Conservation (phyloP, 1,140 invertebrate species). For the Hirudo medicinalis region DNA sequence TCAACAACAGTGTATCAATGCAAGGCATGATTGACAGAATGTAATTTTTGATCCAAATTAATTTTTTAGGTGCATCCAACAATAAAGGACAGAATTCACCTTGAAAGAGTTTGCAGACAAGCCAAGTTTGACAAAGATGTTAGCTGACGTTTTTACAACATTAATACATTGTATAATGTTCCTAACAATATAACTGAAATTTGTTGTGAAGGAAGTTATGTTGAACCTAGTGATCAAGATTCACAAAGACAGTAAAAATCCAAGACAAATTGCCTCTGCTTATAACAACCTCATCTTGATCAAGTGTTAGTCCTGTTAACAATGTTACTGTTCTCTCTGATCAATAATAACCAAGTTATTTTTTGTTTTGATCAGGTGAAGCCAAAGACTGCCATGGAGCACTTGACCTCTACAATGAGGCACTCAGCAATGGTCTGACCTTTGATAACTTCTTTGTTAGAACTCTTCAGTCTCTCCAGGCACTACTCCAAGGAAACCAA, state of each 20-base stretch:
- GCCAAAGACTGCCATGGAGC: not conserved
- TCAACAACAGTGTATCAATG: no score
- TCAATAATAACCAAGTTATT: not conserved
- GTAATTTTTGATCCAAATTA: no score
- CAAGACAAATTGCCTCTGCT: not conserved
- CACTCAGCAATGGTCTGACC: not conserved
- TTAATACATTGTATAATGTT: no score
- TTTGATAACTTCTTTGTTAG: conserved; percentile 1
- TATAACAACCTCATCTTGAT: not conserved
- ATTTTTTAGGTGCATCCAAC: not conserved
- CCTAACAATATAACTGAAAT: no score
- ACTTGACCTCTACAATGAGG: not conserved
- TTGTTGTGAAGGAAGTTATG: not conserved
- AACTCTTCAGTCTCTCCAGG: not conserved
- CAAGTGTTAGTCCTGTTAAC: not conserved
- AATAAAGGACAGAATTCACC: not conserved
- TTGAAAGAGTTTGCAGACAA: not conserved
- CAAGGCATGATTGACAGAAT: no score
- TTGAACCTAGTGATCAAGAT: not conserved
- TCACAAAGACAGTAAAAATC: not conserved
- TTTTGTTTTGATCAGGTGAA: not conserved
- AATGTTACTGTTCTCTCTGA: not conserved
- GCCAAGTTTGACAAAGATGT: not conserved
- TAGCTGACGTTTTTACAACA: not conserved
- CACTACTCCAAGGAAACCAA: not conserved